A percentile compares a stretch with the other conserved stretches of the same genome.
Evolutionary conservation across 2,113 vertebrate genomes (phyloP).

Genomic region (Alexandromys fortis): DNA sequence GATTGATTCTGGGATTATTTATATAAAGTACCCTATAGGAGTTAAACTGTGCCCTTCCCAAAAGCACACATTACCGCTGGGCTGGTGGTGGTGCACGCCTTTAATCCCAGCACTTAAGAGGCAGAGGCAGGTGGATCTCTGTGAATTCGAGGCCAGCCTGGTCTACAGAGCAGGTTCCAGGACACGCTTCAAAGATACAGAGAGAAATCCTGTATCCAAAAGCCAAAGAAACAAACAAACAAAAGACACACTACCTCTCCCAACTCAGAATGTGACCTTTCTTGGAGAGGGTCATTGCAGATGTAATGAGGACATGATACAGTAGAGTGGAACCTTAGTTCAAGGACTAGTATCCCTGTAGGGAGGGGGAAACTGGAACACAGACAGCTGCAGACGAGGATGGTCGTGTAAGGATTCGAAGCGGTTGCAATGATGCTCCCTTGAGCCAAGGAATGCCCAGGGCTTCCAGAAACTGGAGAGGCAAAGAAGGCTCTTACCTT

Average conservation of each 20-base stretch:
- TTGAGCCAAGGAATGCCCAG: background rate
- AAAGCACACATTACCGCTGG: background rate
- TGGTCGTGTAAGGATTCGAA: background rate
- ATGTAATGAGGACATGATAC: background rate
- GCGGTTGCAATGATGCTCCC: background rate
- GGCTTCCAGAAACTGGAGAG: background rate
- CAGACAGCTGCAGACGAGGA: background rate
- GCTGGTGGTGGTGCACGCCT: no score
- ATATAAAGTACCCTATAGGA: background rate
- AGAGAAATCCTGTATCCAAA: no score
- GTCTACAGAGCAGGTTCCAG: no score
- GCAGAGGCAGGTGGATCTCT: no score
- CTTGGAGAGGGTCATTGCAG: slow-evolving; percentile 22
- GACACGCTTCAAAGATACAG: no score
- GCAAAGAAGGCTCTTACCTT: background rate
- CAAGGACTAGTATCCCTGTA: background rate
- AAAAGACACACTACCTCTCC: background rate
- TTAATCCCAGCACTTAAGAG: no score
- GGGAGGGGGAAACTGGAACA: background rate
- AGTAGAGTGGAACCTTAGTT: background rate
- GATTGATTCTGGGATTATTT: background rate
- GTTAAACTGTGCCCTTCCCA: background rate
- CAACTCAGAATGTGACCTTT: background rate
- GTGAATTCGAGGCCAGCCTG: no score
- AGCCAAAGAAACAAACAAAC: no score